These are phyloP conservation scores for Marcusenius ussheri DNA, from an alignment of 2,113 vertebrate genomes.

Conservation along the genomic window DNA sequence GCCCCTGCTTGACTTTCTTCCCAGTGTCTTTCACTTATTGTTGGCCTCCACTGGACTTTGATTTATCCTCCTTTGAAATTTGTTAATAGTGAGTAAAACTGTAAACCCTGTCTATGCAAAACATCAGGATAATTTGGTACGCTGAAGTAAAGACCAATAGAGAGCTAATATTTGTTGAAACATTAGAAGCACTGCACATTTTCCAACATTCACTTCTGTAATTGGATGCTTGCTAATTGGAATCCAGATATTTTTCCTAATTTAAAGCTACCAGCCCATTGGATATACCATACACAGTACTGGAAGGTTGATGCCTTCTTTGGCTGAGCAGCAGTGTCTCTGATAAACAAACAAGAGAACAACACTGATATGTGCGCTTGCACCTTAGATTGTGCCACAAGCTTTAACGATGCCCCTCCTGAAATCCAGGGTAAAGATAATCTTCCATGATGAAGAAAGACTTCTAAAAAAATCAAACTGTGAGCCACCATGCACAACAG, in stretches of 20 bases:
- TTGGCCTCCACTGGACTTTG: background rate
- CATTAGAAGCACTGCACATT: background rate
- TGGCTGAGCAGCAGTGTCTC: background rate
- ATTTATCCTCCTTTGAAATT: background rate
- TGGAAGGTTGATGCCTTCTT: background rate
- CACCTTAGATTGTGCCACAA: background rate
- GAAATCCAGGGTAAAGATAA: background rate
- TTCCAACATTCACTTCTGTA: background rate
- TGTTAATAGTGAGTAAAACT: background rate
- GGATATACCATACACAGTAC: background rate
- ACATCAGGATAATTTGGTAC: background rate
- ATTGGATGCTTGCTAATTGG: background rate
- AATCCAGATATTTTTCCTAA: background rate
- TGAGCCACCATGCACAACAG: background rate
- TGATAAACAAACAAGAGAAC: background rate
- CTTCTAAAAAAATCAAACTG: constrained; percentile 1
- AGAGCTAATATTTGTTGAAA: background rate
- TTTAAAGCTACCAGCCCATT: background rate
- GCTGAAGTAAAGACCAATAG: background rate
- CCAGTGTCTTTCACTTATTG: constrained; percentile 31
- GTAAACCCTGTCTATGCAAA: background rate
- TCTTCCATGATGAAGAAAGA: background rate
- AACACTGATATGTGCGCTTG: background rate
- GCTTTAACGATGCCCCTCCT: background rate
- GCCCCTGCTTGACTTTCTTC: constrained; percentile 20